Base-by-base conservation (phyloP, 2,797 vertebrate genomes). In the Nothura maculosa region DNA sequence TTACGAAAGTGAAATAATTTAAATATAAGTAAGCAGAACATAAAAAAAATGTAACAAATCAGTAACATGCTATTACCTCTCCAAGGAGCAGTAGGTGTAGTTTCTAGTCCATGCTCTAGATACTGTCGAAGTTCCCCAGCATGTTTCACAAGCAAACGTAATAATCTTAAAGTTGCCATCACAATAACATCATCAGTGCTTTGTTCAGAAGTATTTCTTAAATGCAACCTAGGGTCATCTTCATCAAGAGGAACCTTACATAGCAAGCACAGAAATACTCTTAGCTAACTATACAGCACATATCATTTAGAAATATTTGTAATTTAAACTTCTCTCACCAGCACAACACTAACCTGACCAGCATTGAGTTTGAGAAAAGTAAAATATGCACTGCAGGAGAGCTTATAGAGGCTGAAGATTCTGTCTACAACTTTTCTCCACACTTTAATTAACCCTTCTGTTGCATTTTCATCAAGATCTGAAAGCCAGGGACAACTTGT, bases 331-430 rank as follows among this genome's bases (percentile, higher is more conserved):
- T 72, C 84, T 25, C 66, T 74, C 27, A 78, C 40, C 28, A 47
- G 30, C 78, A 64, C 32, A 21, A 72, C 47, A 36, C 67, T 61
- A 75, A 80, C 99, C 98, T 99, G 99, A 76, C 99, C 99, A 30
- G 99, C 99, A 16, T 99, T 99, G 66, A 99, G 98, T 87, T 99
- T 99, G 57, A 99, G 98, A 94, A 99, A 99, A 85, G 99, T 99
- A 90, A 99, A 99, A 82, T 99, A 99, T 24, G 99, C 99, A 24
- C 98, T 98, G 97, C 99, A 99, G 67, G 99, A 99, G 48, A 99
- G 97, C 48, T 99, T 98, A 95, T 99, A 99, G 6, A 99, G 98
- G 91, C 99, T 99, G 94, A 99, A 99, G 95, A 99, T 99, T 57
- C 99, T 98, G 90, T 99, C 99, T 52, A 99, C 99, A 40, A 99